Percentiles rank a stretch among this genome's conserved stretches.
Evolutionary conservation across 2,888 invertebrate species (phyloP).

Genomic region (Automeris io): DNA sequence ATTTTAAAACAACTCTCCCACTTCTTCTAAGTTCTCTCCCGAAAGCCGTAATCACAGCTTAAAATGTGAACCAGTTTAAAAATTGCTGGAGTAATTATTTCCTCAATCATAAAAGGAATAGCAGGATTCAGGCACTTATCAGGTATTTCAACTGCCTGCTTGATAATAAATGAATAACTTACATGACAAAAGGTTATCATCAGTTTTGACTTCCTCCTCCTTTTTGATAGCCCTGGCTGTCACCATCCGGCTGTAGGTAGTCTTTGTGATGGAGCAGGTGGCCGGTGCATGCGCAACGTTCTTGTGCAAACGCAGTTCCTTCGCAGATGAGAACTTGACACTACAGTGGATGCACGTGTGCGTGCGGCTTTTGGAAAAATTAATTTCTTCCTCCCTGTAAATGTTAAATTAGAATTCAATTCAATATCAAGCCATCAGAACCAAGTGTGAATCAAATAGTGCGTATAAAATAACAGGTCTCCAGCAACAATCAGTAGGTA

Average conservation of each 20-base stretch:
- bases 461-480: no score
- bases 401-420: slow-evolving; percentile 1
- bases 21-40: no score
- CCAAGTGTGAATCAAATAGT: no score
- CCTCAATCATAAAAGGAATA: no score
- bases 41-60: no score
- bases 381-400: slow-evolving; percentile 44
- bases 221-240: slow-evolving; percentile 61
- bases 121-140: no score
- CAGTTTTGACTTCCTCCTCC: slow-evolving; percentile 45
- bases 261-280: slow-evolving; percentile 31
- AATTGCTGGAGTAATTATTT: no score
- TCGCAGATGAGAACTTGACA: slow-evolving; percentile 75
- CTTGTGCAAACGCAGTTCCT: slow-evolving; percentile 80
- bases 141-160: no score
- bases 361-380: slow-evolving; percentile 37
- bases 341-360: slow-evolving; percentile 79
- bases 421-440: no score
- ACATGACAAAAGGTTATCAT: slow-evolving; percentile 36
- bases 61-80: no score
- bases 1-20: no score
- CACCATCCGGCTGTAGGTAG: slow-evolving; percentile 45
- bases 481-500: no score
- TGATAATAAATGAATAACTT: not conserved
- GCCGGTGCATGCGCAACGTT: slow-evolving; percentile 67